Evolutionary conservation across 2,797 vertebrate genomes (phyloP).

Genomic region (Champsocephalus gunnari): DNA sequence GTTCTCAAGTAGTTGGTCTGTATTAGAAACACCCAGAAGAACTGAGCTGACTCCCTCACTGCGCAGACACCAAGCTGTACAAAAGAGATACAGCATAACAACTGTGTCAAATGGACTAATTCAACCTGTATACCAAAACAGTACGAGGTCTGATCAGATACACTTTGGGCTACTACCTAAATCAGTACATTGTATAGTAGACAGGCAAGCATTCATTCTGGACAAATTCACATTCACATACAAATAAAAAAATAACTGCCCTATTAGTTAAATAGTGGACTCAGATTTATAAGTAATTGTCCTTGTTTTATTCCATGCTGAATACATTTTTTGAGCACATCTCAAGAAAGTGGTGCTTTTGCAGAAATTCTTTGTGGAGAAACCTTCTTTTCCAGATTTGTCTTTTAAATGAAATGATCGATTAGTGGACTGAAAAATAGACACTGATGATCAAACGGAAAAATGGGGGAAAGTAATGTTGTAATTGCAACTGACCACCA

Average conservation of each 20-base stretch:
- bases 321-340: too few relatives aligned
- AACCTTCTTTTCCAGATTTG: too few relatives aligned
- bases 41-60: conserved; percentile 94
- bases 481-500: neutral
- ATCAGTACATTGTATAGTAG: neutral
- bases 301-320: too few relatives aligned
- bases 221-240: too few relatives aligned
- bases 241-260: neutral
- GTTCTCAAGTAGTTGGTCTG: conserved; percentile 93
- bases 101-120: neutral
- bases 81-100: neutral
- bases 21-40: conserved; percentile 85
- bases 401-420: too few relatives aligned
- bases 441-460: conserved; percentile 3
- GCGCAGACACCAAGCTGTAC: conserved; percentile 92
- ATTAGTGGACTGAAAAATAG: neutral
- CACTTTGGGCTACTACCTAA: neutral
- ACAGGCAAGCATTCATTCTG: neutral
- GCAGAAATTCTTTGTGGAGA: too few relatives aligned
- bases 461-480: neutral
- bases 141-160: neutral
- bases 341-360: too few relatives aligned
- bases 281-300: too few relatives aligned
- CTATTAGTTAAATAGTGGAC: too few relatives aligned
- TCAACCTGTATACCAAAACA: neutral